These are phyloP conservation scores for Montipora efflorescens DNA, from an alignment of 64 coral and sea anemone species.

Conservation along the genomic window DNA sequence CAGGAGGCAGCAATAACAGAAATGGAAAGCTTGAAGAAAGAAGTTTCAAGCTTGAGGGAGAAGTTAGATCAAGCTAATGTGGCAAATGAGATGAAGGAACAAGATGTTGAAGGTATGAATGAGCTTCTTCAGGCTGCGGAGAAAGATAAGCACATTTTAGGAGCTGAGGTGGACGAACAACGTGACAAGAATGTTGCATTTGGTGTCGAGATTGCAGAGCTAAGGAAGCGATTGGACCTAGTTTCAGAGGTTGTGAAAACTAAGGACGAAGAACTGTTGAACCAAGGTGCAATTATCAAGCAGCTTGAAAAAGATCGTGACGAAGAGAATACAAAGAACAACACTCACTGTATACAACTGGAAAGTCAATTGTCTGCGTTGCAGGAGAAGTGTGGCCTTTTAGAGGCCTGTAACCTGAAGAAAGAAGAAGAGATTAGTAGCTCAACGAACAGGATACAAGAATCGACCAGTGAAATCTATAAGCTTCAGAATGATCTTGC, in stretches of 20 bases:
- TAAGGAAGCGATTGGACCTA: neutral
- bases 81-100: conserved; percentile 4
- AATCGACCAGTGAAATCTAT: neutral
- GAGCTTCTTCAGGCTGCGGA: neutral
- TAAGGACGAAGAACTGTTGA: conserved; percentile 22
- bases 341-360: neutral
- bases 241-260: conserved; percentile 25
- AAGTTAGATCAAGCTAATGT: conserved; percentile 20
- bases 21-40: conserved; percentile 12
- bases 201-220: neutral
- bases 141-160: neutral
- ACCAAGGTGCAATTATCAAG: conserved; percentile 6
- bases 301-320: neutral
- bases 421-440: conserved; percentile 1
- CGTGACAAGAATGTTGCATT: neutral
- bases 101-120: conserved; percentile 20
- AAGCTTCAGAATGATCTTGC: conserved; percentile 8
- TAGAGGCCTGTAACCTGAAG: neutral
- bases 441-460: neutral
- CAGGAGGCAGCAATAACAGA: neutral
- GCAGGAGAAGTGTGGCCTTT: conserved; percentile 1
- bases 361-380: neutral
- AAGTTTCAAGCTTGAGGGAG: conserved; percentile 6
- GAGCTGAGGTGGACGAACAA: neutral
- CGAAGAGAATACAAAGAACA: conserved; percentile 1